Conservation (phyloP, 2,113 vertebrate species). For the Trogon melanurus region DNA sequence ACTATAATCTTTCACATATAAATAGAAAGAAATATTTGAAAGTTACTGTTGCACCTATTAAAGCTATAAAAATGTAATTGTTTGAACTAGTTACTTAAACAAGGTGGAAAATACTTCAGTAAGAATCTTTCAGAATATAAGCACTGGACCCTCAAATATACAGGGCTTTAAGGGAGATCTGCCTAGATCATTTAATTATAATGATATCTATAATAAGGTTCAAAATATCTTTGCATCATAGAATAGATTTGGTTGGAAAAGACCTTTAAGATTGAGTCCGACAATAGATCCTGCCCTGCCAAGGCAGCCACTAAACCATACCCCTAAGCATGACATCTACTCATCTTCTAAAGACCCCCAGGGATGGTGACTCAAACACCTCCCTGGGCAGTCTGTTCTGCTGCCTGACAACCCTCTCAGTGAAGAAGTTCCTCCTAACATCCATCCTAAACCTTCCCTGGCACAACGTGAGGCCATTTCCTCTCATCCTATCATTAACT, state of each 20-base stretch:
- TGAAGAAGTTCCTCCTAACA: no score
- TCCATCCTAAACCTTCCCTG: no score
- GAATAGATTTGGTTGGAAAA: background rate
- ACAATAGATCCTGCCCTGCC: no score
- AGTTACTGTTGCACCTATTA: background rate
- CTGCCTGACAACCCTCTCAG: no score
- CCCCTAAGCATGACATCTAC: no score
- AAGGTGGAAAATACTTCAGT: background rate
- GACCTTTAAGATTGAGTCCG: no score
- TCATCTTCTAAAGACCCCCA: no score
- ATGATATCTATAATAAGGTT: background rate
- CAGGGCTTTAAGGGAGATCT: background rate
- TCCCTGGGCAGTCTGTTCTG: no score
- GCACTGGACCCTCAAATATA: rapidly evolving
- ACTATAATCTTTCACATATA: background rate
- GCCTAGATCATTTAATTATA: background rate
- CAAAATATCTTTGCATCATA: background rate
- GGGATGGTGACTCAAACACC: no score
- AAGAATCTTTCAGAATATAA: background rate
- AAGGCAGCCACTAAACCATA: no score
- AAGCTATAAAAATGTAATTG: background rate
- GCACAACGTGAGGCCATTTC: no score
- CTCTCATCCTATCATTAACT: no score
- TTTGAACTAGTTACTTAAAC: background rate
- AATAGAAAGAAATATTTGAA: background rate